These are phyloP conservation scores for Ennomos fuscantarius DNA, from an alignment of 2,888 invertebrate genomes.

Conservation along the genomic window DNA sequence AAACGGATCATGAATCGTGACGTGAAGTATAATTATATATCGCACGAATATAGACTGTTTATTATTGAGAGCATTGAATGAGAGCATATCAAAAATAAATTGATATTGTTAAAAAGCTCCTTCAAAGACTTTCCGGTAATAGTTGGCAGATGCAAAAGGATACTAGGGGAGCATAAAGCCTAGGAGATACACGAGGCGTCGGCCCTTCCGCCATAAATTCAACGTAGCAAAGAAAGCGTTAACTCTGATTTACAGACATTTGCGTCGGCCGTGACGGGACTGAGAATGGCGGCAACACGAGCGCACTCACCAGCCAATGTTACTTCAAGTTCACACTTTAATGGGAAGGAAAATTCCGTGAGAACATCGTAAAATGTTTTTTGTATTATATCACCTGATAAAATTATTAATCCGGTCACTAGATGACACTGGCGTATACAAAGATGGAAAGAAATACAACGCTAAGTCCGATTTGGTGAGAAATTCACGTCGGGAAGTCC, in stretches of 20 bases:
- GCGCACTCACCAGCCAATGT: slow-evolving; percentile 37
- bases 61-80: slow-evolving; percentile 43
- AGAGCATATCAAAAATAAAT: slow-evolving; percentile 50
- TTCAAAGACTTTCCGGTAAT: slow-evolving; percentile 35
- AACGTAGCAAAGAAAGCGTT: slow-evolving; percentile 69
- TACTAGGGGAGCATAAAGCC: slow-evolving; percentile 60
- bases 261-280: slow-evolving; percentile 58
- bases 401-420: slow-evolving; percentile 27
- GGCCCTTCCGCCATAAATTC: slow-evolving; percentile 69
- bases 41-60: slow-evolving; percentile 35
- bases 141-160: slow-evolving; percentile 45
- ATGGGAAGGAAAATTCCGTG: slow-evolving; percentile 35
- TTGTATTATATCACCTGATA: slow-evolving; percentile 18
- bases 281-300: slow-evolving; percentile 40
- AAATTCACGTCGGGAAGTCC: slow-evolving; percentile 53
- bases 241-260: slow-evolving; percentile 75
- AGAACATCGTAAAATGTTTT: slow-evolving; percentile 23
- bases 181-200: slow-evolving; percentile 60
- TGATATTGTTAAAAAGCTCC: slow-evolving; percentile 42
- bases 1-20: slow-evolving; percentile 51
- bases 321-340: slow-evolving; percentile 30
- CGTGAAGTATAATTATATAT: slow-evolving; percentile 1
- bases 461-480: slow-evolving; percentile 55
- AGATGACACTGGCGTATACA: slow-evolving; percentile 19
- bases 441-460: slow-evolving; percentile 47